These are phyloP conservation scores for Tauraco hartlaubi DNA, from an alignment of 2,797 vertebrate genomes.

Conservation along the genomic window DNA sequence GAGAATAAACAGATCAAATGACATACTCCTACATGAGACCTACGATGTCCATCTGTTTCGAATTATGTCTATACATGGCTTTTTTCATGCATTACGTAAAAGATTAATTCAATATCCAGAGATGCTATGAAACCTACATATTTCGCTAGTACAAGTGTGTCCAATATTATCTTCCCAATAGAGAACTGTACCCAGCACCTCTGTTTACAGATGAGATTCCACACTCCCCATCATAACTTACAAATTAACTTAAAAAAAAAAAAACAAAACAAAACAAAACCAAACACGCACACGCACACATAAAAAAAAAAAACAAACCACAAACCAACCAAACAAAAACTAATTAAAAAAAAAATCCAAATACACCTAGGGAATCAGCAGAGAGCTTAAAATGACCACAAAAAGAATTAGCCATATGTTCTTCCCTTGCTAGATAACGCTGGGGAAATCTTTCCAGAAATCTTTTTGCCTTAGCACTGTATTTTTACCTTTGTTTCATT, in stretches of 20 bases:
- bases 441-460: background rate
- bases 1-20: background rate
- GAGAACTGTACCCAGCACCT: background rate
- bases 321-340: background rate
- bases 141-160: background rate
- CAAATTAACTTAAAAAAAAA: background rate
- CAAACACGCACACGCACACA: no score
- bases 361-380: background rate
- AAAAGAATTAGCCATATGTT: conserved; percentile 40
- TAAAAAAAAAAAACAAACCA: background rate
- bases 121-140: background rate
- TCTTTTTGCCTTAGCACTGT: background rate
- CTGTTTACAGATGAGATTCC: background rate
- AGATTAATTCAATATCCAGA: background rate
- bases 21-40: background rate
- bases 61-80: background rate
- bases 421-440: background rate
- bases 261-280: no score
- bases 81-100: background rate
- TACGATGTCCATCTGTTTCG: background rate
- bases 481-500: background rate
- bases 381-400: background rate
- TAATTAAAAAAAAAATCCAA: background rate
- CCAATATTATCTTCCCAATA: background rate
- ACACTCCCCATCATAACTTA: background rate